A percentile compares a stretch with the other conserved stretches of the same genome.
phyloP scores from a whole-genome alignment of 2,797 vertebrate species.

The Coluber constrictor region DNA sequence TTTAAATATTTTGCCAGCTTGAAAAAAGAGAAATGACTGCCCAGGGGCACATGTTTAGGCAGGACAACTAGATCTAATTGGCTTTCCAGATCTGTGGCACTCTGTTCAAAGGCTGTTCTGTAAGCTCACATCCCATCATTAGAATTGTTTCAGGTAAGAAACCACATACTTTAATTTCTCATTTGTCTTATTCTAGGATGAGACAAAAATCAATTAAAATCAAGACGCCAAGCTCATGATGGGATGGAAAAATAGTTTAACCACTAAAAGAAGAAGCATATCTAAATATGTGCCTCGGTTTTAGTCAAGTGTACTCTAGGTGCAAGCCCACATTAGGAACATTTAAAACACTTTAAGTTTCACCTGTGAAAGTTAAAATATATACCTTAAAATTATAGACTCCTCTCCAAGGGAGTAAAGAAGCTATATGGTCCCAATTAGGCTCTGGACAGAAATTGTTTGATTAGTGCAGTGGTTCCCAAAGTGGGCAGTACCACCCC shows the following conservation, averaged over 20 bases:
- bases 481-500: no score
- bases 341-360: no score
- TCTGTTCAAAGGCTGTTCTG: no score
- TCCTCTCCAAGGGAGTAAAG: background rate
- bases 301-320: background rate
- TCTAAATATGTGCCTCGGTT: background rate
- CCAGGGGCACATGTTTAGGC: no score
- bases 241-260: background rate
- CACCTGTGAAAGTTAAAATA: background rate
- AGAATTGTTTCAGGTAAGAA: no score
- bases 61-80: no score
- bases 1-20: no score
- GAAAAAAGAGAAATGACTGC: no score
- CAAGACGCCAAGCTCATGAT: background rate
- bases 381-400: background rate
- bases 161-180: background rate
- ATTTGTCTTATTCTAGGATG: background rate
- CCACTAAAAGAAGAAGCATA: background rate
- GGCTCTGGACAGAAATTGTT: no score
- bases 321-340: background rate
- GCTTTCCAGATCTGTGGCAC: no score
- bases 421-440: background rate
- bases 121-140: no score
- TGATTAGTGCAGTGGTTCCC: no score
- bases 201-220: background rate